These are phyloP conservation scores for Montipora capricornis DNA, from an alignment of 64 coral and sea anemone species.

Conservation along the genomic window DNA sequence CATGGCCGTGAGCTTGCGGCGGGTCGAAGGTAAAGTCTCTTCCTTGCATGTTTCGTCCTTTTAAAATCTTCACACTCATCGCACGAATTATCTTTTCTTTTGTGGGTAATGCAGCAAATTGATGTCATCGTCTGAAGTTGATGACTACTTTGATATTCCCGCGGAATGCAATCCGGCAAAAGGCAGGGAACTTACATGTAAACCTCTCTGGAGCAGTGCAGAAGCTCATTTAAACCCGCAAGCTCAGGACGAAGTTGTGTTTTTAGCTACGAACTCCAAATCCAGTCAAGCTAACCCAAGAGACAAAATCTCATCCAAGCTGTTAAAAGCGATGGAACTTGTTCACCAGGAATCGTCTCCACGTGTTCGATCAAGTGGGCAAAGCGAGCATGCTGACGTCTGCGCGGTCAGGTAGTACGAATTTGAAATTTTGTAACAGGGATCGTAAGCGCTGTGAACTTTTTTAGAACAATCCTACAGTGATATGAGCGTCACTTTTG, in stretches of 20 bases:
- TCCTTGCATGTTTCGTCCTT: neutral
- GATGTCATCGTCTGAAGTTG: neutral
- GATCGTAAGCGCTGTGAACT: too few species aligned
- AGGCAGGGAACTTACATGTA: neutral
- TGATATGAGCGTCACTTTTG: too few species aligned
- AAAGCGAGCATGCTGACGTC: too few species aligned
- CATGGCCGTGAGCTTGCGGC: too few species aligned
- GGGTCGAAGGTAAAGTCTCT: neutral
- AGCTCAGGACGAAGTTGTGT: neutral
- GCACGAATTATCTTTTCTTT: neutral
- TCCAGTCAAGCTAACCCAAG: neutral
- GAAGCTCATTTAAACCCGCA: slow-evolving; percentile 4
- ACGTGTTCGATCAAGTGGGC: neutral
- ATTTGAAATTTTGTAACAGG: neutral
- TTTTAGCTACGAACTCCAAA: neutral
- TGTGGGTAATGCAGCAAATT: neutral
- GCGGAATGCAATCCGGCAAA: neutral
- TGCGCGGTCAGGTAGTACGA: neutral
- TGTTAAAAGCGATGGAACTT: slow-evolving; percentile 1
- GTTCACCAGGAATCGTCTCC: neutral
- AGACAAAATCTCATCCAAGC: neutral
- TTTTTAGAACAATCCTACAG: too few species aligned
- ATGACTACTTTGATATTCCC: slow-evolving; percentile 15
- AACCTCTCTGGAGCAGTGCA: slow-evolving; percentile 14
- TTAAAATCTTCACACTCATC: neutral